These are phyloP conservation scores for Muschampia plurimacula DNA, from an alignment of 2,888 invertebrate species.

Conservation along the genomic window DNA sequence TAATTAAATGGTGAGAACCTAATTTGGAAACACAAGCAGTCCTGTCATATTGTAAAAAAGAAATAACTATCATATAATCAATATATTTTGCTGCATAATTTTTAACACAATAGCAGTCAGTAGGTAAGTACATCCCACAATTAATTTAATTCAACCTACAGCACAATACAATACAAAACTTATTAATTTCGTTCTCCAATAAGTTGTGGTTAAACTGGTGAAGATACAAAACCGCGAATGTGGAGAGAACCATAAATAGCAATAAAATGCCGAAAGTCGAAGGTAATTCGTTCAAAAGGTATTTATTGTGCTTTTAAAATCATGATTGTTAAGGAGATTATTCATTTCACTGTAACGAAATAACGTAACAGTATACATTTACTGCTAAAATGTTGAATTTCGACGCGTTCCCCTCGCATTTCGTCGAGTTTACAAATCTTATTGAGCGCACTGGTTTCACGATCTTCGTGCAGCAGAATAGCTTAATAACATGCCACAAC, in stretches of 20 bases:
- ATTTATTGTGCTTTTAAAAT: background rate
- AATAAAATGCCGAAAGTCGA: background rate
- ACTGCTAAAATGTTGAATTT: background rate
- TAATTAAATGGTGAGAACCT: too few species aligned
- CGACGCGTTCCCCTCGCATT: background rate
- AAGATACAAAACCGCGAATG: conserved; percentile 3
- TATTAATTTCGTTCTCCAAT: background rate
- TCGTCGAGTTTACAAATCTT: background rate
- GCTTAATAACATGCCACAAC: conserved; percentile 85
- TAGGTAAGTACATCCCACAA: background rate
- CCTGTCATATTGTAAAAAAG: too few species aligned
- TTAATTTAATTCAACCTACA: background rate
- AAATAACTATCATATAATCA: too few species aligned
- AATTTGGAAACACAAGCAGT: too few species aligned
- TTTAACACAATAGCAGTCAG: background rate
- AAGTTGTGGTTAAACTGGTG: conserved; percentile 2
- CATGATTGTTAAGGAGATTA: background rate
- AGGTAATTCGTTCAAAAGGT: background rate
- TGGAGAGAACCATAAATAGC: background rate
- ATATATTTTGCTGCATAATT: background rate
- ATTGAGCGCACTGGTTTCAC: background rate
- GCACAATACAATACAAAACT: background rate
- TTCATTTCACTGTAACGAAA: background rate
- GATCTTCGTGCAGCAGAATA: conserved; percentile 72
- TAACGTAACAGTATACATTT: background rate